These are phyloP conservation scores for Hiodon tergisus DNA, from an alignment of 2,113 vertebrate genomes.

Conservation along the genomic window DNA sequence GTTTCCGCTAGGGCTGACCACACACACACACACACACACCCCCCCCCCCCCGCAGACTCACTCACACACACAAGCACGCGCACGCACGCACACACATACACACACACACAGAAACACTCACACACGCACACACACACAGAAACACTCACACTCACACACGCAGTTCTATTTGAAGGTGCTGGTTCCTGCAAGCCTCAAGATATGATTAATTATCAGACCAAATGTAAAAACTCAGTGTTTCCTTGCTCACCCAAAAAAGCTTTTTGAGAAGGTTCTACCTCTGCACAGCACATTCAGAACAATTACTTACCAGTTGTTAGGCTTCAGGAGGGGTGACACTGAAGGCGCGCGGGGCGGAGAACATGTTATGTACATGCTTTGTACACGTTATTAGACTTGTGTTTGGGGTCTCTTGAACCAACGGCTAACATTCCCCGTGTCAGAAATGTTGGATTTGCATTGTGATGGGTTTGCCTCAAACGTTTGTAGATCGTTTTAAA, in stretches of 20 bases:
- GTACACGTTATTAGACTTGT: too few relatives aligned
- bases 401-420: conserved; percentile 38
- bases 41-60: too few relatives aligned
- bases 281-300: conserved; percentile 89
- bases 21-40: conserved; percentile 53
- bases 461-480: conserved; percentile 78
- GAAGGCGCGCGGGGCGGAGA: neutral
- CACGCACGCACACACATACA: conserved; percentile 69
- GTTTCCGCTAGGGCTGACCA: conserved; percentile 81
- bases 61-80: conserved; percentile 67
- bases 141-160: too few relatives aligned
- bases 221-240: conserved; percentile 89
- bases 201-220: conserved; percentile 86
- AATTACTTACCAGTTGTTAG: conserved; percentile 40
- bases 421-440: conserved; percentile 74
- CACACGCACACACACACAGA: too few relatives aligned
- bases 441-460: conserved; percentile 75
- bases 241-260: conserved; percentile 94
- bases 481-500: conserved; percentile 80
- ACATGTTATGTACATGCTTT: too few relatives aligned
- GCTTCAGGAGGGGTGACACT: neutral
- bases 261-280: conserved; percentile 98
- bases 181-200: conserved; percentile 85
- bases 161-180: conserved; percentile 70
- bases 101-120: conserved; percentile 58